phyloP scores from a whole-genome alignment of 2,113 vertebrate species.

The Crotalus helleri region DNA sequence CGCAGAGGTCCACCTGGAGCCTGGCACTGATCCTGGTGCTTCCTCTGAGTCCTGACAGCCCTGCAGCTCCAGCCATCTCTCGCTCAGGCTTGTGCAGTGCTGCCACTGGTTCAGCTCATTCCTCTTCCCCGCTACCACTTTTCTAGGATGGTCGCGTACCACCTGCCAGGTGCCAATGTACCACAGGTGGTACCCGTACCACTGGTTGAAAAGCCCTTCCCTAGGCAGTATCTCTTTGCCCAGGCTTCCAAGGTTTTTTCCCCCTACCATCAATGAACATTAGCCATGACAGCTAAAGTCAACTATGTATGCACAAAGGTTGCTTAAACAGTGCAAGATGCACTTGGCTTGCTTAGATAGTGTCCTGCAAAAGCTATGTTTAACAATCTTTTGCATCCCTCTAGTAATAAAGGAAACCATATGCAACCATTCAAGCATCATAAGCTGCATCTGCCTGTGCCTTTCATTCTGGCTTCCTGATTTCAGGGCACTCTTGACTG shows the following conservation, averaged over 20 bases:
- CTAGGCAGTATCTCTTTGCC: not conserved
- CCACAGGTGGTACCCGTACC: too few relatives aligned
- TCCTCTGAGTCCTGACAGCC: too few relatives aligned
- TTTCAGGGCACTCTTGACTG: conserved; percentile 24
- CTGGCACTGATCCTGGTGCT: too few relatives aligned
- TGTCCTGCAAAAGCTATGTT: not conserved
- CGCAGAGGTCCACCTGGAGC: too few relatives aligned
- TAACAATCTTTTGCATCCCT: not conserved
- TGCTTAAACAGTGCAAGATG: not conserved
- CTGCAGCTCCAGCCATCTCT: too few relatives aligned
- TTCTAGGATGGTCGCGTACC: too few relatives aligned
- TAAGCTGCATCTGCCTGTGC: not conserved
- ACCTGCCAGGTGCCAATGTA: too few relatives aligned
- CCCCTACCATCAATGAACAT: not conserved
- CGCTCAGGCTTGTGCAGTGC: too few relatives aligned
- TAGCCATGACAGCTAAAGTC: not conserved
- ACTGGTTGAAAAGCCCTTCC: too few relatives aligned
- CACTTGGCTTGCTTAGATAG: conserved; percentile 3
- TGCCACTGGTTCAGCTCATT: too few relatives aligned
- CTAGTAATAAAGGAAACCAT: not conserved
- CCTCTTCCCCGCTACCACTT: too few relatives aligned
- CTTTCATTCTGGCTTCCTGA: not conserved
- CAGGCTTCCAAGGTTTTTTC: not conserved
- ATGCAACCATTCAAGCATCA: not conserved
- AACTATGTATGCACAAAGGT: not conserved